Percentiles rank a stretch among this genome's conserved stretches.
These are phyloP conservation scores for Zeuzera pyrina DNA, from an alignment of 2,888 invertebrate species.

Conservation along the genomic window DNA sequence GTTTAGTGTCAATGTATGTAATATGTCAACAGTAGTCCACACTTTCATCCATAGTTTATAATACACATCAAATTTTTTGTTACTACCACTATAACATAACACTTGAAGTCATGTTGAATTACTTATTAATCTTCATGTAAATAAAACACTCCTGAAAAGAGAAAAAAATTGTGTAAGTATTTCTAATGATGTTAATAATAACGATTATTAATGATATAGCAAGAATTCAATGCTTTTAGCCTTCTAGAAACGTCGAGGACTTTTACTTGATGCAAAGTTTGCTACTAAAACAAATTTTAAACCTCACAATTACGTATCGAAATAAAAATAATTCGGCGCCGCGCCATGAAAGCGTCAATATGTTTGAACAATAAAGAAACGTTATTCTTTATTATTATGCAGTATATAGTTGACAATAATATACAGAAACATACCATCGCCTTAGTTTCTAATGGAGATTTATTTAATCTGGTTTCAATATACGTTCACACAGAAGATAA, in stretches of 20 bases:
- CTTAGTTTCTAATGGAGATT: slow-evolving; percentile 50
- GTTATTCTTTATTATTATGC: slow-evolving; percentile 21
- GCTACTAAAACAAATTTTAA: too few species aligned
- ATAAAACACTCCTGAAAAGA: slow-evolving; percentile 58
- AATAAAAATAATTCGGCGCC: slow-evolving; percentile 60
- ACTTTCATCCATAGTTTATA: slow-evolving; percentile 70
- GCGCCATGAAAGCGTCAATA: slow-evolving; percentile 60
- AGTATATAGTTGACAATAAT: slow-evolving; percentile 21
- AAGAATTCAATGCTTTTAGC: neutral
- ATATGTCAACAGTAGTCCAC: slow-evolving; percentile 66
- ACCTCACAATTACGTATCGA: slow-evolving; percentile 15
- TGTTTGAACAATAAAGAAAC: slow-evolving; percentile 48
- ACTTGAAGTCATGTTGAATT: slow-evolving; percentile 43
- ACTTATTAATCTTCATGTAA: slow-evolving; percentile 36
- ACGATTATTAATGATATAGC: too few species aligned
- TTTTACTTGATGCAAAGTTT: too few species aligned
- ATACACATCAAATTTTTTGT: slow-evolving; percentile 43
- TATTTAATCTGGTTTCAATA: slow-evolving; percentile 60
- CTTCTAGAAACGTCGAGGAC: too few species aligned
- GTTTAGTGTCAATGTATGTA: slow-evolving; percentile 53
- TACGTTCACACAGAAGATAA: slow-evolving; percentile 73
- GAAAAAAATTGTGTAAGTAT: slow-evolving; percentile 38
- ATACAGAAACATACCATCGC: slow-evolving; percentile 59
- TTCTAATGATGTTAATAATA: too few species aligned
- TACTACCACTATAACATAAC: slow-evolving; percentile 48